Evolutionary conservation across 2,113 vertebrate species (phyloP).

Genomic region (Raja brachyura): DNA sequence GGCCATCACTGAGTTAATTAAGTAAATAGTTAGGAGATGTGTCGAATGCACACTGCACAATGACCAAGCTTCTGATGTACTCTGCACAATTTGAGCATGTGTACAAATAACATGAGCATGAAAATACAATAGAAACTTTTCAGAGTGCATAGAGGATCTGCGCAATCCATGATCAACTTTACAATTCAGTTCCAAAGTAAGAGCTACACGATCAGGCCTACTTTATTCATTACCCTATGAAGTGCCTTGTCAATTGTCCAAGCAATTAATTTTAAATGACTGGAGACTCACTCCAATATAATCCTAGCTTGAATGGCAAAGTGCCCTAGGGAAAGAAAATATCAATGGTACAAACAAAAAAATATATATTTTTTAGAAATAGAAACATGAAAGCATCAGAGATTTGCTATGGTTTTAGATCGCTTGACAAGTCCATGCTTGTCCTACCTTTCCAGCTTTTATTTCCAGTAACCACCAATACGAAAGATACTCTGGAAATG

Average conservation of each 20-base stretch:
- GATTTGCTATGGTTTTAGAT: not conserved
- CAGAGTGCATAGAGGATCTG: too few relatives aligned
- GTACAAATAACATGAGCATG: too few relatives aligned
- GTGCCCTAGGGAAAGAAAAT: not conserved
- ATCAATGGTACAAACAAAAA: not conserved
- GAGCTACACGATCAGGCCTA: too few relatives aligned
- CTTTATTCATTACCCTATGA: not conserved
- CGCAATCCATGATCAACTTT: too few relatives aligned
- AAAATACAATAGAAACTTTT: too few relatives aligned
- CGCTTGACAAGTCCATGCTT: not conserved
- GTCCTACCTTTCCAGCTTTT: not conserved
- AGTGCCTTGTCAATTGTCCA: not conserved
- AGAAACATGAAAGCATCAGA: not conserved
- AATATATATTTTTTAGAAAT: not conserved
- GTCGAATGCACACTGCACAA: too few relatives aligned
- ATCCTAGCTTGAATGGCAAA: not conserved
- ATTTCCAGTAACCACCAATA: conserved; percentile 8
- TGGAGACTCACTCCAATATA: not conserved
- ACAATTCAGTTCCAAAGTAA: too few relatives aligned
- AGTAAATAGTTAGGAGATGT: too few relatives aligned
- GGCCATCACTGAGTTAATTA: too few relatives aligned
- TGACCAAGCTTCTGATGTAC: too few relatives aligned
- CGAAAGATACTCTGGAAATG: not conserved
- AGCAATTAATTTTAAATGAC: not conserved
- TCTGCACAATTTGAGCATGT: too few relatives aligned